Evolutionary conservation across 2,113 vertebrate species (phyloP).

Genomic region (Elaphurus davidianus): DNA sequence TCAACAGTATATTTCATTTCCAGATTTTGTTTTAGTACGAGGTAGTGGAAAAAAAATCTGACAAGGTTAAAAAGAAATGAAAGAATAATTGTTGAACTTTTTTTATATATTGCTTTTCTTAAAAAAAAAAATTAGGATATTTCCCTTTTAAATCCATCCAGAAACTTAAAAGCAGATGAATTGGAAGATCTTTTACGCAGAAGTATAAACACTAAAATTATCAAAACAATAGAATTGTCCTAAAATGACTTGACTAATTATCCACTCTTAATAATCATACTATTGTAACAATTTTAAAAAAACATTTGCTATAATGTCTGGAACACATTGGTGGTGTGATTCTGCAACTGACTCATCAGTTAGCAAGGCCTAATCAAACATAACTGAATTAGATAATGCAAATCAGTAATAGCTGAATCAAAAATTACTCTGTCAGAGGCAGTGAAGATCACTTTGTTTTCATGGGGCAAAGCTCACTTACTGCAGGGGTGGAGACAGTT

Average conservation of each 20-base stretch:
- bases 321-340: not conserved
- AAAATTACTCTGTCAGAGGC: not conserved
- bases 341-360: not conserved
- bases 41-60: not conserved
- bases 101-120: not conserved
- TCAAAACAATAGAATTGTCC: not conserved
- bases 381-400: not conserved
- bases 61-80: not conserved
- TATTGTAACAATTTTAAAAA: not conserved
- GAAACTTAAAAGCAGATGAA: not conserved
- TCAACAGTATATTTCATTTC: not conserved
- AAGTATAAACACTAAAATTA: not conserved
- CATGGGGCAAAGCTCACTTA: not conserved
- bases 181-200: not conserved
- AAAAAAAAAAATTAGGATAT: not conserved
- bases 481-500: not conserved
- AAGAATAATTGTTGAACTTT: not conserved
- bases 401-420: not conserved
- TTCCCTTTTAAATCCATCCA: not conserved
- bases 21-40: not conserved
- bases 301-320: not conserved
- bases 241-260: conserved; percentile 19
- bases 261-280: not conserved
- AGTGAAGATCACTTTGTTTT: conserved; percentile 1
- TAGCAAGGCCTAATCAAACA: not conserved